These are phyloP conservation scores for Acanthiza pusilla DNA, from an alignment of 2,797 vertebrate genomes.

Conservation along the genomic window DNA sequence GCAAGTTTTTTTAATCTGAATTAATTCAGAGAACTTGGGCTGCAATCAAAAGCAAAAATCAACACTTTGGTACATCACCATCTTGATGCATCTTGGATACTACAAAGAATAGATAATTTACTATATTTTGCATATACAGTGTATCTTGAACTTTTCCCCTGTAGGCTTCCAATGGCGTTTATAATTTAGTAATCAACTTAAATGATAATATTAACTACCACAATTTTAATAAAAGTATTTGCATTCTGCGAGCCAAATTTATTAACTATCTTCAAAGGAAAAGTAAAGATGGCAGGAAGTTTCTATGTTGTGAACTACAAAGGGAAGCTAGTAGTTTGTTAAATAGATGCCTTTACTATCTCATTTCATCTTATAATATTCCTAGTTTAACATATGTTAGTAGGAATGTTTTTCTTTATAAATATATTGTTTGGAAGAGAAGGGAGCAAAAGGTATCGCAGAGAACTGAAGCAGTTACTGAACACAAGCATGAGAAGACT, in stretches of 20 bases:
- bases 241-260: conserved; percentile 45
- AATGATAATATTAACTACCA: conserved; percentile 50
- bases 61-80: neutral
- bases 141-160: conserved; percentile 16
- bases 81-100: neutral
- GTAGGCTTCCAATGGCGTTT: conserved; percentile 41
- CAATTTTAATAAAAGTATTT: conserved; percentile 55
- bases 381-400: neutral
- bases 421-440: neutral
- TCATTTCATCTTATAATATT: neutral
- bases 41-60: neutral
- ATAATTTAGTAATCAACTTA: conserved; percentile 62
- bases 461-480: neutral
- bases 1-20: neutral
- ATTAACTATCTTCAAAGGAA: conserved; percentile 33
- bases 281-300: conserved; percentile 39
- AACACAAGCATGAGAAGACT: neutral
- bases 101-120: conserved; percentile 23
- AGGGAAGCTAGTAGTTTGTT: neutral
- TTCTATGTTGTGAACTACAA: neutral
- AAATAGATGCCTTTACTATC: neutral
- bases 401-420: neutral
- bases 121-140: conserved; percentile 9
- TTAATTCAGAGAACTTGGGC: neutral
- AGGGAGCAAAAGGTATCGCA: neutral